A percentile compares a stretch with the other conserved stretches of the same genome.
phyloP scores from a whole-genome alignment of 1,140 invertebrate species.

The Drosophila biarmipes region DNA sequence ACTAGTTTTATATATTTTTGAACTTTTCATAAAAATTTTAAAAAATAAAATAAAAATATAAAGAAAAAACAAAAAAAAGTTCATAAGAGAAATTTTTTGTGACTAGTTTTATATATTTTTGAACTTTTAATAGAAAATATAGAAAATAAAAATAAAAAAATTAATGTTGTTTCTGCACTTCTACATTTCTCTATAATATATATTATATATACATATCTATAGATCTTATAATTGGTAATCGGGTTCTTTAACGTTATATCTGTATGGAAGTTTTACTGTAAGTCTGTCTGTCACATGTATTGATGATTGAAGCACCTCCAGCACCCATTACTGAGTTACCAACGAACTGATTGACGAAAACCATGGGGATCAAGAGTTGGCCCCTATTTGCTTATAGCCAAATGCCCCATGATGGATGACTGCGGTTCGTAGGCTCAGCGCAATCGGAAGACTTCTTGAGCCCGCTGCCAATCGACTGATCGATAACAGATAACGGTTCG shows the following conservation, averaged over 20 bases:
- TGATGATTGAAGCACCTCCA: conserved; percentile 9
- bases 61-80: too few species aligned
- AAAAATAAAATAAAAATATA: too few species aligned
- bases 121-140: too few species aligned
- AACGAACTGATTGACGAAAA: conserved; percentile 24
- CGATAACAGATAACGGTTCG: conserved; percentile 42
- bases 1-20: too few species aligned
- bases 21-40: too few species aligned
- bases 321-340: conserved; percentile 1
- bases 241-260: not conserved
- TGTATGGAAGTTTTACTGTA: conserved; percentile 15
- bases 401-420: conserved; percentile 43
- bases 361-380: conserved; percentile 13
- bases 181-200: too few species aligned
- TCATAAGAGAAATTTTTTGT: too few species aligned
- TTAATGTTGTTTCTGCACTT: too few species aligned
- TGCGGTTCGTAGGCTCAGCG: conserved; percentile 8
- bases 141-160: too few species aligned
- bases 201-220: too few species aligned
- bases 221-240: too few species aligned
- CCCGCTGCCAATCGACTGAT: conserved; percentile 39
- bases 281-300: conserved; percentile 27
- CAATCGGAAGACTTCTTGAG: conserved; percentile 28
- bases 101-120: too few species aligned
- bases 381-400: conserved; percentile 41